Evolutionary conservation across 2,888 invertebrate genomes (phyloP).

Genomic region (Oeneis ivallda): DNA sequence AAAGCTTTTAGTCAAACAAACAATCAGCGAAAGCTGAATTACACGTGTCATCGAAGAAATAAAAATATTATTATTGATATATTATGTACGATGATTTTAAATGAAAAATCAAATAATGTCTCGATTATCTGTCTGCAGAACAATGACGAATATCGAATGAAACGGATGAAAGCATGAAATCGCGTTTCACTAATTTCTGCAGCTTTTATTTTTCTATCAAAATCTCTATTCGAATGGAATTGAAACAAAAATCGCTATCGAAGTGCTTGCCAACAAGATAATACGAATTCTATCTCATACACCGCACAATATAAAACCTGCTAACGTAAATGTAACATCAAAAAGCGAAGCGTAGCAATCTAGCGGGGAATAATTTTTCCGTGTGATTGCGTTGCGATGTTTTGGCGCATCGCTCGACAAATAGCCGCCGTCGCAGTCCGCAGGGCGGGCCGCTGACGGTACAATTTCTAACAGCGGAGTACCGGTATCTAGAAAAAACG

Average conservation of each 20-base stretch:
- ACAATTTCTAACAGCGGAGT: conserved; percentile 63
- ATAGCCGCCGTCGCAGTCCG: conserved; percentile 71
- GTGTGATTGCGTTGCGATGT: conserved; percentile 76
- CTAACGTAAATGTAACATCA: conserved; percentile 71
- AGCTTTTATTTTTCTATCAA: conserved; percentile 42
- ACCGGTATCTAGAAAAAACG: conserved; percentile 68
- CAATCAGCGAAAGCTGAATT: conserved; percentile 37
- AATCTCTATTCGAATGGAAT: conserved; percentile 57
- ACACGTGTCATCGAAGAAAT: conserved; percentile 32
- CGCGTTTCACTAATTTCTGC: conserved; percentile 40
- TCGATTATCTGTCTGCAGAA: neutral
- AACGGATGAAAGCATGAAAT: conserved; percentile 15
- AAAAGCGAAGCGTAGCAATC: conserved; percentile 73
- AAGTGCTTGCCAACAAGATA: conserved; percentile 75
- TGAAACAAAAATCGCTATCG: conserved; percentile 67
- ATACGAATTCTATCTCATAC: conserved; percentile 71
- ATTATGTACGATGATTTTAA: neutral
- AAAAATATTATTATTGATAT: neutral
- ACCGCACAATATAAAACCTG: conserved; percentile 68
- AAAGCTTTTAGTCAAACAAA: conserved; percentile 44
- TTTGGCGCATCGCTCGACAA: conserved; percentile 80
- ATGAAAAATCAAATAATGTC: neutral
- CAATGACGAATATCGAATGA: neutral
- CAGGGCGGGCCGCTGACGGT: conserved; percentile 71
- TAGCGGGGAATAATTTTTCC: conserved; percentile 75